phyloP scores from a whole-genome alignment of 2,113 vertebrate species.

The Rhizomys pruinosus region DNA sequence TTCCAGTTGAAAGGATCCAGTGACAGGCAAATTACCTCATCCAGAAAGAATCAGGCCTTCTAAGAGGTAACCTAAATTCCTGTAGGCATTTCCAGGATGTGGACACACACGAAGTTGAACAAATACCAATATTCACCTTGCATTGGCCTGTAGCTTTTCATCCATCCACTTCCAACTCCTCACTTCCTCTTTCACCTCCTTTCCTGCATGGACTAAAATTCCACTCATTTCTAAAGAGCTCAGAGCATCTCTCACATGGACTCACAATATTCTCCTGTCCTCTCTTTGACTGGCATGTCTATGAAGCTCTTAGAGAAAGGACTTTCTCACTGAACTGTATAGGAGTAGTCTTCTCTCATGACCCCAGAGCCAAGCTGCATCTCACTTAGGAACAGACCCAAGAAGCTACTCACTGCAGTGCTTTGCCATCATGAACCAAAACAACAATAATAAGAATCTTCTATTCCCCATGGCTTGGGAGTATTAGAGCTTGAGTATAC shows the following conservation, averaged over 20 bases:
- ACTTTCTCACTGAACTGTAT: not conserved
- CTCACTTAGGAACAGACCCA: not conserved
- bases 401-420: not conserved
- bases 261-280: not conserved
- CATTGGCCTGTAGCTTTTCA: not conserved
- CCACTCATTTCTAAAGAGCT: not conserved
- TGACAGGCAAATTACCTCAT: conserved; percentile 31
- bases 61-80: not conserved
- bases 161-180: too few species aligned
- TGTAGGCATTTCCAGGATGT: conserved; percentile 6
- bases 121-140: not conserved
- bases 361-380: too few species aligned
- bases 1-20: not conserved
- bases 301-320: not conserved
- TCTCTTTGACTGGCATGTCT: not conserved
- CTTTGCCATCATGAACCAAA: not conserved
- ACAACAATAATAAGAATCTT: too few species aligned
- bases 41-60: not conserved
- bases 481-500: not conserved
- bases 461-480: not conserved
- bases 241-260: not conserved
- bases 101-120: not conserved
- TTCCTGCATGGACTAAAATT: not conserved
- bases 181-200: fast-evolving
- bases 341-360: not conserved